Conservation (phyloP, 2,888 invertebrate species). For the Tanypteryx hageni region DNA sequence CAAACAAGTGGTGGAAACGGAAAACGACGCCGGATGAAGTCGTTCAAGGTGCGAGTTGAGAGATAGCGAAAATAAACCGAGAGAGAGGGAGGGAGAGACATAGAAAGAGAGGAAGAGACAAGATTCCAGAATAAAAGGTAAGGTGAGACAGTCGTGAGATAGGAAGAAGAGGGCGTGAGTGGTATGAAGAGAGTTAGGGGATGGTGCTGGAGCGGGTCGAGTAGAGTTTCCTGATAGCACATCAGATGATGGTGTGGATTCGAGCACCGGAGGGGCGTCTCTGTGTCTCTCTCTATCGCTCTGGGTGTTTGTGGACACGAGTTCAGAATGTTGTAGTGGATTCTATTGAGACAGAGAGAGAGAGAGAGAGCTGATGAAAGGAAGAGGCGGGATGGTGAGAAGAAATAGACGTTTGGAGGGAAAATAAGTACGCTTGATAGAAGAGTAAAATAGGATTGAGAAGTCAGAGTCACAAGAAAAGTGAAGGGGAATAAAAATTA, state of each 20-base stretch:
- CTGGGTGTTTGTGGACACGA: constrained; percentile 19
- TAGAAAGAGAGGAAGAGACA: not conserved
- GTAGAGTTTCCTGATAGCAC: not conserved
- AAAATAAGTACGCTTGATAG: not conserved
- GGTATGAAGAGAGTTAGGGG: not conserved
- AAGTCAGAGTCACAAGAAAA: not conserved
- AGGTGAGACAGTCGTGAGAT: not conserved
- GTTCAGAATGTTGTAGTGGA: not conserved
- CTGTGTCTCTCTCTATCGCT: not conserved
- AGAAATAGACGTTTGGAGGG: not conserved
- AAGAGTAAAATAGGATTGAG: not conserved
- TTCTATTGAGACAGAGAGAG: not conserved
- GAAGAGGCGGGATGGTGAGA: not conserved
- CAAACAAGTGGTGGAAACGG: not conserved
- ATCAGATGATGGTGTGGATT: constrained; percentile 30
- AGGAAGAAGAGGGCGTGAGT: not conserved
- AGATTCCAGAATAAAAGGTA: not conserved
- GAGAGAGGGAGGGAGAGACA: not conserved
- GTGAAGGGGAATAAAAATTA: not conserved
- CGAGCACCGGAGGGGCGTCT: constrained; percentile 44
- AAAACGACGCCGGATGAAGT: not conserved
- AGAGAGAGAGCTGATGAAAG: not conserved
- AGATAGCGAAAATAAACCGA: not conserved
- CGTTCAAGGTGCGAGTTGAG: not conserved
- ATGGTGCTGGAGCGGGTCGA: too few relatives aligned